These are phyloP conservation scores for Solenopsis fugax DNA, from an alignment of 1,140 invertebrate species.

Conservation along the genomic window DNA sequence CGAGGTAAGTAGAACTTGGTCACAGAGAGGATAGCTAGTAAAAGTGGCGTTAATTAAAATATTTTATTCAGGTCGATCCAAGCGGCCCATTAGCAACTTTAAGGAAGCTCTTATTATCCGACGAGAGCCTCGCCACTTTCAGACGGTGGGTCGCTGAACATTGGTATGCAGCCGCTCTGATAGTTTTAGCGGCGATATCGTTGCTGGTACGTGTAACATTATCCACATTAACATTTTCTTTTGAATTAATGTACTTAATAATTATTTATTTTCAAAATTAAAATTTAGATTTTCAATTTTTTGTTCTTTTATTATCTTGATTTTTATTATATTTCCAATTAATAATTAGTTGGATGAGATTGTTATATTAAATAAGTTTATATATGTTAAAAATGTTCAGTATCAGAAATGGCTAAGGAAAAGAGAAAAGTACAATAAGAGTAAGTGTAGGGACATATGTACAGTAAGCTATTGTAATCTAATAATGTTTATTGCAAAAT, in stretches of 20 bases:
- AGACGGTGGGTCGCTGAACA: conserved; percentile 94
- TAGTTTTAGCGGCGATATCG: conserved; percentile 91
- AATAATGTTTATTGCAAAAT: conserved; percentile 7
- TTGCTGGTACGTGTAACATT: conserved; percentile 90
- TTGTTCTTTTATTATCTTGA: neutral
- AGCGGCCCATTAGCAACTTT: conserved; percentile 97
- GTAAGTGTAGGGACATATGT: conserved; percentile 77
- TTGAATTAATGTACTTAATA: neutral
- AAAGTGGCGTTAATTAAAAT: neutral
- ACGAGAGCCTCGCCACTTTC: conserved; percentile 95
- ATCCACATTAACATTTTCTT: neutral
- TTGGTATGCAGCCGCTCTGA: conserved; percentile 94
- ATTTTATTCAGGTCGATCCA: conserved; percentile 91
- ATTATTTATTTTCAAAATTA: conserved; percentile 19
- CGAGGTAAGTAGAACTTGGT: conserved; percentile 58
- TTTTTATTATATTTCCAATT: neutral
- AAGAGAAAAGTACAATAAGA: conserved; percentile 75
- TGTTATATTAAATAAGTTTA: neutral
- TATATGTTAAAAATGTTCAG: conserved; percentile 65
- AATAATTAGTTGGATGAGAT: neutral
- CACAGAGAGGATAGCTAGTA: too few relatives aligned
- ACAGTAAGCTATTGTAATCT: conserved; percentile 42
- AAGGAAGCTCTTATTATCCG: conserved; percentile 94
- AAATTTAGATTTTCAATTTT: neutral
- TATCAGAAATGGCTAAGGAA: conserved; percentile 78